Conservation (phyloP, 2,113 vertebrate species). For the Ranitomeya variabilis region DNA sequence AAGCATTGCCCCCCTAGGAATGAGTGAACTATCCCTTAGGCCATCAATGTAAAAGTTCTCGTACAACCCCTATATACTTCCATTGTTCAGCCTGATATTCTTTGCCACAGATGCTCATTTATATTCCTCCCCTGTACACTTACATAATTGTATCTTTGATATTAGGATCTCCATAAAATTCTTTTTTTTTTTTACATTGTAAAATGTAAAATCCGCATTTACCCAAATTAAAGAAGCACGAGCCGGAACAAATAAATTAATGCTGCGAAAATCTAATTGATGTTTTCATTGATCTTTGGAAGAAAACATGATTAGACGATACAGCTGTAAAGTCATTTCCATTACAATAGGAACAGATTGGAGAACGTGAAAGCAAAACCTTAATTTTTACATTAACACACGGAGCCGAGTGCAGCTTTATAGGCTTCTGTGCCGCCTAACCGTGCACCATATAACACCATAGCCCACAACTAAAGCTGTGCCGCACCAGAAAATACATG, state of each 20-base stretch:
- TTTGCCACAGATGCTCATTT: background rate
- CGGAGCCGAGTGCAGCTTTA: background rate
- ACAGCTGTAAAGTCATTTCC: conserved; percentile 21
- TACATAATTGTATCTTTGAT: background rate
- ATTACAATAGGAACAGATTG: background rate
- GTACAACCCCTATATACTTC: no score
- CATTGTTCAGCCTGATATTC: no score
- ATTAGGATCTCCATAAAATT: background rate
- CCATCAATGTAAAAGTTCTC: no score
- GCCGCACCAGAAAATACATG: no score
- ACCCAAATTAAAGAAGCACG: background rate
- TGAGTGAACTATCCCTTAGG: no score
- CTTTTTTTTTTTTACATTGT: background rate
- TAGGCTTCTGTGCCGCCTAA: background rate
- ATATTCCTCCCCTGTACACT: background rate
- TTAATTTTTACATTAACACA: background rate
- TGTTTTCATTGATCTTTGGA: conserved; percentile 4
- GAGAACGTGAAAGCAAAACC: background rate
- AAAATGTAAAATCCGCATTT: background rate
- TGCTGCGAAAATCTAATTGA: background rate
- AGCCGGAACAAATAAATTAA: background rate
- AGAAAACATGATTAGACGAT: conserved; percentile 1
- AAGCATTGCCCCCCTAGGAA: no score
- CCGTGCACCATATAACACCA: background rate
- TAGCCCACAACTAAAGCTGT: no score